Evolutionary conservation across 2,797 vertebrate species (phyloP), one percentile per base, ranked within the genome.

Genomic region (Anguilla obscura): DNA sequence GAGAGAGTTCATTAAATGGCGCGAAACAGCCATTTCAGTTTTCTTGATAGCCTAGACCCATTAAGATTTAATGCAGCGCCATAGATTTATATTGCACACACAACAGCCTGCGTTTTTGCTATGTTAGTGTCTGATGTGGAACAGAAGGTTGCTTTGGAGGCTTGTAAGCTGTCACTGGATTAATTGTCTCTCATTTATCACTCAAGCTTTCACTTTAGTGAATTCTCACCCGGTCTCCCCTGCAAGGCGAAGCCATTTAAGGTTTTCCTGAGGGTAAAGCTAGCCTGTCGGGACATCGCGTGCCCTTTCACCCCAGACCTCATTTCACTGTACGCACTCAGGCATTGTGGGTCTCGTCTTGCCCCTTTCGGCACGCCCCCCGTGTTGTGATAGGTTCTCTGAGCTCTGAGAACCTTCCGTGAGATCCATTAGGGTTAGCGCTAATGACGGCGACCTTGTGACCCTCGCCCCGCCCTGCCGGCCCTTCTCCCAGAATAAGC

Each of bases 11-110:
- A 50, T 14, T 10, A 58, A 54, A 2, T 54, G 50, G 27, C 12
- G 1, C 0, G 3, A 58, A 58, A 30, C 14, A n/a, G 27, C 83
- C 50, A 30, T 18, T 33, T 54, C 83, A 54, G 50, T 58, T 54
- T 56, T 27, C 27, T 58, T 18, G 52, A 30, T 50, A 56, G 36
- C 83, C 14, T 0, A 24, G n/a, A 84, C 83, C 79, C 79, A 50
- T 82, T 82, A n/a, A 82, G 40, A n/a, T 82, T 82, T 82, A 82
- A 82, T 82, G 36, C 36, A 82, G 40, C 79, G 33, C 40, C 45
- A 50, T 82, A n/a, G 79, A 84, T 84, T 84, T 84, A 56, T 84
- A 54, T 58, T 27, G n/a, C n/a, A 16, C 24, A 24, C 52, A 33
- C 50, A 84, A n/a, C 36, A 84, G 52, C 14, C 83, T 84, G 50